These are phyloP conservation scores for Ophion ellenae DNA, from an alignment of 2,888 invertebrate genomes.

Conservation along the genomic window DNA sequence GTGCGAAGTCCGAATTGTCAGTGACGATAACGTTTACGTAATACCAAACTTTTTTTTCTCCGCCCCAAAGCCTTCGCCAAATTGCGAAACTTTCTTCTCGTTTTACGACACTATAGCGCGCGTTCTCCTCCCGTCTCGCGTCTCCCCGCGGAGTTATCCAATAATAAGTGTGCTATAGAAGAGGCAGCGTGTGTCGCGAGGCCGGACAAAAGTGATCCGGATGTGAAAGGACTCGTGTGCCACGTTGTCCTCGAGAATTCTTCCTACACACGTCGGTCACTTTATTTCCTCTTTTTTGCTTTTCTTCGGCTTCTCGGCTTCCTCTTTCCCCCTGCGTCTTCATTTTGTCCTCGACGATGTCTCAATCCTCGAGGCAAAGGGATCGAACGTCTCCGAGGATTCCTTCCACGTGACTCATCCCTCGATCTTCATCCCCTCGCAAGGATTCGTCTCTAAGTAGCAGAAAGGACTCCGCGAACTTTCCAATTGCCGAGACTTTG, in stretches of 20 bases:
- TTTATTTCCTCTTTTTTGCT: constrained; percentile 58
- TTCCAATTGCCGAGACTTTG: constrained; percentile 66
- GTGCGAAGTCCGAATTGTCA: no score
- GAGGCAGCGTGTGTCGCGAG: constrained; percentile 9
- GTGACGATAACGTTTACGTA: constrained; percentile 13
- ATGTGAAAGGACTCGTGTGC: constrained; percentile 33
- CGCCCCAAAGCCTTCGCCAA: constrained; percentile 63
- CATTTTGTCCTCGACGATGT: constrained; percentile 39
- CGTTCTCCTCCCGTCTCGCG: constrained; percentile 1
- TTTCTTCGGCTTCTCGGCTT: constrained; percentile 21
- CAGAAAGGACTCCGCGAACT: constrained; percentile 72
- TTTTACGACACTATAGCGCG: constrained; percentile 59
- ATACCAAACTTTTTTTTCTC: neutral
- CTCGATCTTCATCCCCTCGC: neutral
- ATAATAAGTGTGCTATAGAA: constrained; percentile 43
- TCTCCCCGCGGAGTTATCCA: constrained; percentile 33
- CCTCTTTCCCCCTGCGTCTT: constrained; percentile 31
- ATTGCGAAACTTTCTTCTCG: constrained; percentile 70
- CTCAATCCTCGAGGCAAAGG: constrained; percentile 31
- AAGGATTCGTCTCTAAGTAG: constrained; percentile 66
- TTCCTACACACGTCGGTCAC: constrained; percentile 44
- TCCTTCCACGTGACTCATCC: constrained; percentile 18
- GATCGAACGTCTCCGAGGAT: constrained; percentile 28
- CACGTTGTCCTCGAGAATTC: constrained; percentile 28
- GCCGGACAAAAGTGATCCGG: constrained; percentile 43